Evolutionary conservation across 2,797 vertebrate genomes (phyloP).

Genomic region (Enteromius fasciolatus): DNA sequence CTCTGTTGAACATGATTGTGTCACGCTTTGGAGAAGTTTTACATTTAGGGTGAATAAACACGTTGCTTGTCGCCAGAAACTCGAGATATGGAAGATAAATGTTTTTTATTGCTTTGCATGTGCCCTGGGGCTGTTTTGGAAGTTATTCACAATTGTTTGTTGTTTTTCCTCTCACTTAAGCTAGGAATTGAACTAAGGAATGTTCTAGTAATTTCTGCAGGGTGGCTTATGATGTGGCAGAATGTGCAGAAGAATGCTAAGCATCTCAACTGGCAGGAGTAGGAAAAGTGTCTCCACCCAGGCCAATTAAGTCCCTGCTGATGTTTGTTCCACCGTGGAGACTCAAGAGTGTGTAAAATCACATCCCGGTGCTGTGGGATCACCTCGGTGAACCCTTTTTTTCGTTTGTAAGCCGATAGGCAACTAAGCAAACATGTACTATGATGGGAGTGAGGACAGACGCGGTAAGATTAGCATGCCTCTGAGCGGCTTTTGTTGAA

Average conservation of each 20-base stretch:
- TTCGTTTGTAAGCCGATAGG: neutral
- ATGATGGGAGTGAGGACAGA: slow-evolving; percentile 16
- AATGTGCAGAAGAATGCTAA: slow-evolving; percentile 60
- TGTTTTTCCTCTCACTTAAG: slow-evolving; percentile 21
- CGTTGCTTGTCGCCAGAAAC: neutral
- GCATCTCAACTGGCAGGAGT: slow-evolving; percentile 59
- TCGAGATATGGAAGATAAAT: neutral
- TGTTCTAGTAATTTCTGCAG: slow-evolving; percentile 56
- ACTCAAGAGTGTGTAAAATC: slow-evolving; percentile 11
- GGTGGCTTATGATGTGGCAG: slow-evolving; percentile 52
- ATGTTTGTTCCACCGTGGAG: slow-evolving; percentile 27
- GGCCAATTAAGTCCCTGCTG: slow-evolving; percentile 24
- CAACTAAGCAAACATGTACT: neutral
- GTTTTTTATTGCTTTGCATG: neutral
- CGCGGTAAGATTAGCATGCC: neutral
- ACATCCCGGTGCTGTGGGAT: neutral
- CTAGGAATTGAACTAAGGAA: slow-evolving; percentile 27
- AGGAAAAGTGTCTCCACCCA: slow-evolving; percentile 46
- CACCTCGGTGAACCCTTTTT: neutral
- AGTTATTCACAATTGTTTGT: slow-evolving; percentile 21
- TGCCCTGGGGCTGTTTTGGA: neutral
- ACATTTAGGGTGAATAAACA: neutral
- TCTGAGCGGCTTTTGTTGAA: neutral
- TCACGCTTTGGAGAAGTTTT: neutral
- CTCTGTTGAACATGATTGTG: neutral